Percentiles rank a stretch among this genome's conserved stretches.
Conservation (phyloP, 2,113 vertebrate species). For the Takifugu flavidus region DNA sequence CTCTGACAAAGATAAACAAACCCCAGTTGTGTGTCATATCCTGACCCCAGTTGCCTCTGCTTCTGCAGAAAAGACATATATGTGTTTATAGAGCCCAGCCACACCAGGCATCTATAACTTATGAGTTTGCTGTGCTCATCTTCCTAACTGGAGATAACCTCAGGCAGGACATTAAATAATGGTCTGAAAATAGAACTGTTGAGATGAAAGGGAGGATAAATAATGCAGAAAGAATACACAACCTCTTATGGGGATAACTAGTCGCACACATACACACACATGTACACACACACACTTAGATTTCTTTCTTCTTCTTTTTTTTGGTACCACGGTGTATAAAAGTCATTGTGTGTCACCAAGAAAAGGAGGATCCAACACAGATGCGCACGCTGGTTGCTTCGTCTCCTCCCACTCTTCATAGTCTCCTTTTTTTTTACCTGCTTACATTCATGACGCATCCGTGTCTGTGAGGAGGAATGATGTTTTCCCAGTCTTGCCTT, state of each 20-base stretch:
- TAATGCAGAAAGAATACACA: slow-evolving; percentile 71
- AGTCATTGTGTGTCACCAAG: slow-evolving; percentile 71
- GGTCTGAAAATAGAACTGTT: slow-evolving; percentile 65
- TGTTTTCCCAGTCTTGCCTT: slow-evolving; percentile 55
- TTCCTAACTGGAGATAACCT: slow-evolving; percentile 44
- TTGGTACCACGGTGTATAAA: slow-evolving; percentile 46
- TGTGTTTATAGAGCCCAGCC: slow-evolving; percentile 40
- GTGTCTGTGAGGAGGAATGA: slow-evolving; percentile 60
- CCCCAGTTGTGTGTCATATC: slow-evolving; percentile 21
- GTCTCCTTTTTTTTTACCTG: slow-evolving; percentile 49
- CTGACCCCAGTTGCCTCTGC: slow-evolving; percentile 30
- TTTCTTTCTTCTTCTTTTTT: slow-evolving; percentile 10
- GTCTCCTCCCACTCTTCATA: slow-evolving; percentile 63
- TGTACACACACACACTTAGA: slow-evolving; percentile 12
- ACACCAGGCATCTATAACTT: slow-evolving; percentile 38
- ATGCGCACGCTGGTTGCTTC: slow-evolving; percentile 63
- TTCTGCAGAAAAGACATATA: slow-evolving; percentile 18
- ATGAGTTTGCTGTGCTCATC: slow-evolving; percentile 33
- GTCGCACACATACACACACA: slow-evolving; percentile 39
- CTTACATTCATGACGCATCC: slow-evolving; percentile 60
- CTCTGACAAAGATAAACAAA: slow-evolving; percentile 19
- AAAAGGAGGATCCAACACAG: slow-evolving; percentile 67
- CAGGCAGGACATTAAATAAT: slow-evolving; percentile 56
- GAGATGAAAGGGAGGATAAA: slow-evolving; percentile 66
- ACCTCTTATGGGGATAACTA: slow-evolving; percentile 63